phyloP scores from a whole-genome alignment of 2,797 vertebrate genomes.

The Alosa sapidissima region DNA sequence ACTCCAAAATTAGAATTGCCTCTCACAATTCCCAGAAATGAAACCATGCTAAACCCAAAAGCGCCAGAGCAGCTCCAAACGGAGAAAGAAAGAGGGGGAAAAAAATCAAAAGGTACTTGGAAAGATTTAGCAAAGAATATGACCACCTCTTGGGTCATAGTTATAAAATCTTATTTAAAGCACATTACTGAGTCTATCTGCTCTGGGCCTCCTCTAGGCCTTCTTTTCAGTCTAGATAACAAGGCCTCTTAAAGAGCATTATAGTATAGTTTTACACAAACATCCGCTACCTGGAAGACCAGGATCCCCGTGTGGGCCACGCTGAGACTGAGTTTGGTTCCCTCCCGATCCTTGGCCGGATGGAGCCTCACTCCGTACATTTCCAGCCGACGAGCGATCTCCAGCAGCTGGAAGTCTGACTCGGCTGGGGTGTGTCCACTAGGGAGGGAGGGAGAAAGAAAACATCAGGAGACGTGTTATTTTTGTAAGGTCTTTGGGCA shows the following conservation, averaged over 20 bases:
- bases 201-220: neutral
- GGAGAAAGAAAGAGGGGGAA: no score
- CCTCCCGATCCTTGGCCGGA: conserved; percentile 94
- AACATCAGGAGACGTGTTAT: conserved; percentile 1
- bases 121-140: neutral
- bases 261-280: neutral
- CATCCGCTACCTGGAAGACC: conserved; percentile 87
- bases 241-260: neutral
- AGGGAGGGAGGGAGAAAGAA: conserved; percentile 62
- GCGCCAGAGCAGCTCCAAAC: neutral
- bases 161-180: neutral
- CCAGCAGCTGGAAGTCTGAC: conserved; percentile 93
- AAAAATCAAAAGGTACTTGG: neutral
- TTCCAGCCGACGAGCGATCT: conserved; percentile 90
- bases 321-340: conserved; percentile 89
- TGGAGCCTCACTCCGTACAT: conserved; percentile 94
- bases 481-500: neutral
- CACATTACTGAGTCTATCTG: neutral
- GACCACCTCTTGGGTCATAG: neutral
- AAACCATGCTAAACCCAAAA: conserved; percentile 1
- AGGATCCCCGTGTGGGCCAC: conserved; percentile 93
- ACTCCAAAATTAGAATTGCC: conserved; percentile 11
- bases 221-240: neutral
- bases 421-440: conserved; percentile 96
- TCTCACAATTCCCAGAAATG: conserved; percentile 19